Conservation (phyloP, 2,113 vertebrate species). For the Hylia prasina region DNA sequence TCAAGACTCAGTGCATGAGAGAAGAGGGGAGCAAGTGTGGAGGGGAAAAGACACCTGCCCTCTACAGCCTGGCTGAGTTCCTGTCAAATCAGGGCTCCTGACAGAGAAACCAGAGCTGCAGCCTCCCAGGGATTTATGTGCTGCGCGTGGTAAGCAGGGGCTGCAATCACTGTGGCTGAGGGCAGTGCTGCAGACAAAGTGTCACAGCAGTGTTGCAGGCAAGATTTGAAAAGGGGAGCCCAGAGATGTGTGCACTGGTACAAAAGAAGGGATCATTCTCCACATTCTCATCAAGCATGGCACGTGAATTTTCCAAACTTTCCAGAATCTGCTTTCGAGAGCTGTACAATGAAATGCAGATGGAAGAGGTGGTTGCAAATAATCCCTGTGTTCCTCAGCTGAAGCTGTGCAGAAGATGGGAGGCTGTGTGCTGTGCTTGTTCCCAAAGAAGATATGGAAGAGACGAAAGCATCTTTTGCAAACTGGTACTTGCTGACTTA, state of each 20-base stretch:
- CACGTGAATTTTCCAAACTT: background rate
- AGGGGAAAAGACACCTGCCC: background rate
- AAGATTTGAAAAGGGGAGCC: background rate
- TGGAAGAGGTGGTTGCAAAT: background rate
- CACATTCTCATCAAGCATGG: background rate
- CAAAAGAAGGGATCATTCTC: background rate
- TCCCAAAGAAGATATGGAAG: background rate
- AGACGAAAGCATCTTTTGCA: background rate
- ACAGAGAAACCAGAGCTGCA: background rate
- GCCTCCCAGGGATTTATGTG: background rate
- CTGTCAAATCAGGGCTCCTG: background rate
- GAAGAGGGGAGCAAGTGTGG: background rate
- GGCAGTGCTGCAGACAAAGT: background rate
- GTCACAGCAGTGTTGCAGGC: fast-evolving
- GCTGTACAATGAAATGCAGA: background rate
- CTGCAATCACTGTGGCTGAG: background rate
- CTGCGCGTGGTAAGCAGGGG: background rate
- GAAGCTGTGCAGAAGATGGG: background rate
- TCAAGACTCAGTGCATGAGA: background rate
- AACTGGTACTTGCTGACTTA: background rate
- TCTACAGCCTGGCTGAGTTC: background rate
- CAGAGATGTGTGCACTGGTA: background rate
- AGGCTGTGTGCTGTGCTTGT: background rate
- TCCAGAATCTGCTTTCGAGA: background rate
- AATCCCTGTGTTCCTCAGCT: background rate